Percentiles rank a stretch among this genome's conserved stretches.
These are phyloP conservation scores for Diacarnus erythraeanus DNA, from an alignment of 37 sponge, comb jelly and placozoan species.

Conservation along the genomic window DNA sequence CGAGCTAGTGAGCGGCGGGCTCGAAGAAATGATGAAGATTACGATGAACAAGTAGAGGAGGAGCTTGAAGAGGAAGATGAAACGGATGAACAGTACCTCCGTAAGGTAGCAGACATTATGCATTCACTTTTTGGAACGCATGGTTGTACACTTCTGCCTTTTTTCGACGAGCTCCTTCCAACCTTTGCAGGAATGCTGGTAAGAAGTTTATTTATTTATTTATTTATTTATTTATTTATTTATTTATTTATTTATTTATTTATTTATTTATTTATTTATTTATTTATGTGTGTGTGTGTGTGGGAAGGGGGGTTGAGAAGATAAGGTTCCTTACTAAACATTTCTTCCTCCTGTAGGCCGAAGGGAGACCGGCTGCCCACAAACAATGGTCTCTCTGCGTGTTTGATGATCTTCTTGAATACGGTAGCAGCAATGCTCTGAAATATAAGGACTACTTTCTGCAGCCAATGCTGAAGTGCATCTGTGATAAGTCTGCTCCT, in stretches of 20 bases:
- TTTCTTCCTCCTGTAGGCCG: constrained; percentile 59
- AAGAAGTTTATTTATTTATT: constrained; percentile 20
- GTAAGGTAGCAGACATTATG: constrained; percentile 91
- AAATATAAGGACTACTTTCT: constrained; percentile 92
- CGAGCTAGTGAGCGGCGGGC: constrained; percentile 78
- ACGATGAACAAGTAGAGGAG: constrained; percentile 98
- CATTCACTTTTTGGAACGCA: constrained; percentile 89
- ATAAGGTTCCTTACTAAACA: too few relatives aligned
- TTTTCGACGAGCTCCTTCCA: constrained; percentile 86
- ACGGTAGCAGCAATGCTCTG: constrained; percentile 77
- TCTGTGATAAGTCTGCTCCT: constrained; percentile 72
- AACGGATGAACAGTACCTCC: constrained; percentile 75
- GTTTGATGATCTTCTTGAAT: constrained; percentile 98
- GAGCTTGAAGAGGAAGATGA: constrained; percentile 88
- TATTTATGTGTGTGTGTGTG: too few relatives aligned
- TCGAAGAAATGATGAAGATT: constrained; percentile 89
- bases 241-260: background rate
- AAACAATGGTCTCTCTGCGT: constrained; percentile 94
- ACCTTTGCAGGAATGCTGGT: constrained; percentile 83
- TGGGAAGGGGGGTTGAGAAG: background rate
- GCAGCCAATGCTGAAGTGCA: constrained; percentile 79
- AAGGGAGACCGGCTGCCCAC: constrained; percentile 69
- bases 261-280: background rate
- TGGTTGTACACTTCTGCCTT: constrained; percentile 71
- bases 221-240: constrained; percentile 1